Evolutionary conservation across 2,888 invertebrate species (phyloP).

Genomic region (Osmoderma eremita): DNA sequence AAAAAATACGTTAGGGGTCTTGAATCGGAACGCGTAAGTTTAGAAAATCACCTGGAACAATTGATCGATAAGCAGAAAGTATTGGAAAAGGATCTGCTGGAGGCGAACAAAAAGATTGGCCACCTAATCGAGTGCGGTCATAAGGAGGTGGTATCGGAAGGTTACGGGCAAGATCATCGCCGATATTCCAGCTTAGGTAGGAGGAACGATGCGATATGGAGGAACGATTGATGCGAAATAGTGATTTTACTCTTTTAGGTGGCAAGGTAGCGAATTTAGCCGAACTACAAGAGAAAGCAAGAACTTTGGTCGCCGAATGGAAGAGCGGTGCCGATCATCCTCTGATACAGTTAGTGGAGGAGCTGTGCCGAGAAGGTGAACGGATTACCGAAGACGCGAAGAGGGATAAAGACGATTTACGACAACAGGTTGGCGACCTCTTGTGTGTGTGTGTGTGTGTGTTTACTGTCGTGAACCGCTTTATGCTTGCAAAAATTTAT

Average conservation of each 20-base stretch:
- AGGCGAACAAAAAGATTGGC: constrained; percentile 63
- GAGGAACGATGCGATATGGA: neutral
- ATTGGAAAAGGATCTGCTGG: constrained; percentile 65
- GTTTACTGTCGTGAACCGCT: too few relatives aligned
- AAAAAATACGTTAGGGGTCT: constrained; percentile 64
- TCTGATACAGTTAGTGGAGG: constrained; percentile 70
- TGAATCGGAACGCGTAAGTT: constrained; percentile 62
- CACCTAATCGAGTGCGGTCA: constrained; percentile 63
- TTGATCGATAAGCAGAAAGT: constrained; percentile 70
- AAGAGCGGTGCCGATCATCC: constrained; percentile 60
- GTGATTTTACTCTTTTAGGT: constrained; percentile 46
- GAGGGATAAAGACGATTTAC: constrained; percentile 76
- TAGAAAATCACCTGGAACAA: constrained; percentile 72
- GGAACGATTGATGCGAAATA: neutral
- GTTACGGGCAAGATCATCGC: constrained; percentile 65
- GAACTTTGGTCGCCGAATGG: constrained; percentile 63
- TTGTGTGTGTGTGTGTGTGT: too few relatives aligned
- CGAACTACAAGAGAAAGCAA: constrained; percentile 61
- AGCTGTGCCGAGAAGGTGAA: constrained; percentile 69
- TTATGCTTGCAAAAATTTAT: too few relatives aligned
- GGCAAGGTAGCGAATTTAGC: constrained; percentile 54
- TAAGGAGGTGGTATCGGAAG: constrained; percentile 67
- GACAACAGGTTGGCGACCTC: constrained; percentile 75
- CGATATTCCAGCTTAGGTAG: constrained; percentile 38
- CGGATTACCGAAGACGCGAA: constrained; percentile 73